phyloP scores from a whole-genome alignment of 2,113 vertebrate species.

The Urocolius indicus region DNA sequence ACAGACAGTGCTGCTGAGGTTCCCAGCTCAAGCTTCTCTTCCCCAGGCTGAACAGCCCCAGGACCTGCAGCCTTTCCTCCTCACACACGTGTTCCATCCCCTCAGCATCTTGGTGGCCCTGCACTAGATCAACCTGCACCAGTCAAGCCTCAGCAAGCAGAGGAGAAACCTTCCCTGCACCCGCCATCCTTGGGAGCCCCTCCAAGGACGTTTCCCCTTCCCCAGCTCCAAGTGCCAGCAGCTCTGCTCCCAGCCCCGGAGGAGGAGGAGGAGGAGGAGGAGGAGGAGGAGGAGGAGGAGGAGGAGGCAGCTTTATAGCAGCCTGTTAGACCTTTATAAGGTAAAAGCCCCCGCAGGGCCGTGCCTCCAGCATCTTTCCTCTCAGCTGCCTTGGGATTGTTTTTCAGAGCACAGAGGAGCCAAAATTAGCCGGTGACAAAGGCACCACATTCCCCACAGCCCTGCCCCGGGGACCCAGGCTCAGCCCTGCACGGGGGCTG shows the following conservation, averaged over 20 bases:
- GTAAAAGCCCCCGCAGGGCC: neutral
- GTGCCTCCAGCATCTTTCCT: slow-evolving; percentile 36
- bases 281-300: too few relatives aligned
- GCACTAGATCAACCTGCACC: neutral
- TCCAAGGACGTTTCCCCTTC: neutral
- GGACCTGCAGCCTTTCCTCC: too few relatives aligned
- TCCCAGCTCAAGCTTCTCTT: too few relatives aligned
- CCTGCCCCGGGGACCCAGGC: neutral
- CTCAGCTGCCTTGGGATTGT: slow-evolving; percentile 28
- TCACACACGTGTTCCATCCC: too few relatives aligned
- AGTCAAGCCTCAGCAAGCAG: neutral
- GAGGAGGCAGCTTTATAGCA: neutral
- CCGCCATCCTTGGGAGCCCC: neutral
- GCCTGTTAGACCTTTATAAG: slow-evolving; percentile 56
- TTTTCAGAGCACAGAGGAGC: slow-evolving; percentile 35
- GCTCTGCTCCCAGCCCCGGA: neutral
- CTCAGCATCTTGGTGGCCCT: too few relatives aligned
- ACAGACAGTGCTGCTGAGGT: too few relatives aligned
- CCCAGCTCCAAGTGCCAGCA: accelerated
- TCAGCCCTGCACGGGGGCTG: neutral
- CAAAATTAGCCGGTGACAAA: slow-evolving; percentile 69
- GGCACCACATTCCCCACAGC: neutral
- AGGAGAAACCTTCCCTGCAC: neutral
- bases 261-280: too few relatives aligned
- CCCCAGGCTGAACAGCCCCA: too few relatives aligned